Evolutionary conservation across 64 coral and sea anemone genomes (phyloP), one percentile per base, ranked within the genome.

Genomic region (Montipora efflorescens): DNA sequence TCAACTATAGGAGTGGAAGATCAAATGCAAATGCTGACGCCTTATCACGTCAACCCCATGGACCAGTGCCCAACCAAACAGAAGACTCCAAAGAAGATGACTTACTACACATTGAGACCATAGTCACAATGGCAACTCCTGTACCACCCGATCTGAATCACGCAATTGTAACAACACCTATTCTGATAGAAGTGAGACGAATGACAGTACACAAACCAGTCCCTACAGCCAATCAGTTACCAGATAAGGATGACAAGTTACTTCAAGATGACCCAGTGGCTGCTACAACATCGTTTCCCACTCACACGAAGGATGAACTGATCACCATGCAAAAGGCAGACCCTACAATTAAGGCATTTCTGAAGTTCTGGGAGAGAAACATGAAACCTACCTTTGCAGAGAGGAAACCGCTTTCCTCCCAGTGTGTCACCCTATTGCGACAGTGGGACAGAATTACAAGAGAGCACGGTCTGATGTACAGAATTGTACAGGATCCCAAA

Each of bases 11-110:
- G 11, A 79, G 77, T 61, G 90, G 90, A 89, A 13, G 45, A 77
- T 58, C 52, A 16, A 89, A 89, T 89, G 73, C 3, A 75, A 89
- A 89, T 58, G 87, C 87, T 75, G 70, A 89, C 20, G 68, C 87
- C 6, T 76, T 89, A 59, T 52, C 68, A 69, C 87, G 23, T 20
- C 78, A 80, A 20, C 78, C 78, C 18, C 78, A 57, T 80, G 78
- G 16, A 80, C 4, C 78, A 57, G 53, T 48, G 46, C 48, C 43
- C 5, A 14, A 49, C 11, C 46, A 78, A 48, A 13, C 11, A 78
- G 47, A 78, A 2, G 76, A 78, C 5, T 48, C 25, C 25, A 25
- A 25, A 25, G 25, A 25, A 25, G 25, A 25, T 25, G 25, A 25
- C 25, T 25, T 0, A 25, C 0, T 25, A 25, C 25, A 25, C 76